Evolutionary conservation across 2,113 vertebrate species (phyloP), one percentile per base, ranked within the genome.

Genomic region (Lonchura striata): DNA sequence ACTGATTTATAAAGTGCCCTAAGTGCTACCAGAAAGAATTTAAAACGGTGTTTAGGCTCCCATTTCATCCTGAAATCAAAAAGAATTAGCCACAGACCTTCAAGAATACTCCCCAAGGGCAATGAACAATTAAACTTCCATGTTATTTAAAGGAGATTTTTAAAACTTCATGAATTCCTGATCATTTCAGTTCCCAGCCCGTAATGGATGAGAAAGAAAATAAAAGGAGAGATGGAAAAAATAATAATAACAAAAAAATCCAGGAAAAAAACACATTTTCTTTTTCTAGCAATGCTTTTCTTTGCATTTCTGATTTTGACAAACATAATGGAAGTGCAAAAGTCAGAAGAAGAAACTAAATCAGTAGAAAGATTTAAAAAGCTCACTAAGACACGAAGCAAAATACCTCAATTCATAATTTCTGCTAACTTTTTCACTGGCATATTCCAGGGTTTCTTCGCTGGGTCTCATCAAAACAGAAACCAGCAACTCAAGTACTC

Each of bases 41-140:
- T 88, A 54, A 56, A 81, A 88, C 90, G 64, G 54, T 90, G 65
- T 92, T 95, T 71, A 95, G 72, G 82, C 24, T 83, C 64, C 60
- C 75, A 39, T 92, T 96, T 90, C 90, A 81, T 49, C 87, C 64
- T 33, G 82, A 95, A 91, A 96, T 81, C 68, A 92, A 81, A 39
- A 66, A 70, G 50, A 77, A 66, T 52, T 81, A 80, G 75, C 28
- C 44, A 56, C 39, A 92, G 52, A 81, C 39, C 30, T 88, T 71
- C 35, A 65, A 63, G 84, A 92, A 80, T 56, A 82, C n/a, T 80
- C 71, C 85, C 88, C 52, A 83, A 88, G 81, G 78, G 56, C 63
- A 74, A 77, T 1, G 13, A 28, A 56, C 44, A 92, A 91, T 78
- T 81, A 68, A 94, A 82, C 37, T 54, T 54, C 6, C 37, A 50